phyloP scores from a whole-genome alignment of 2,888 invertebrate species.

The Cloeon dipterum region DNA sequence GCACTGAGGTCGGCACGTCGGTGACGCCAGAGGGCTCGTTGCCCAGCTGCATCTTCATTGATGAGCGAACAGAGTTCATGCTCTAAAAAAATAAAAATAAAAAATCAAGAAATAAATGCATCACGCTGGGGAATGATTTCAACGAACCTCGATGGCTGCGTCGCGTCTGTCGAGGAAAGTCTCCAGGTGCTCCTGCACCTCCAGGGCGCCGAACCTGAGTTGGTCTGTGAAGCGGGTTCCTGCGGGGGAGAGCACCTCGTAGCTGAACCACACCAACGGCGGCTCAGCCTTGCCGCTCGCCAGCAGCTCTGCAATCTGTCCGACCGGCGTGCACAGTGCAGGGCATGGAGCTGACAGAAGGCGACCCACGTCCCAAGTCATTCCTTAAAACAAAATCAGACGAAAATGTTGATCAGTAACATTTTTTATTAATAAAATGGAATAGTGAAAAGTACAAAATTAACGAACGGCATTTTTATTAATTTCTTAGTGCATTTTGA shows the following conservation, averaged over 20 bases:
- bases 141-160: slow-evolving; percentile 52
- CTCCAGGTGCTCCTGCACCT: slow-evolving; percentile 87
- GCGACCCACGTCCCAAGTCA: slow-evolving; percentile 12
- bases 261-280: slow-evolving; percentile 71
- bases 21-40: slow-evolving; percentile 24
- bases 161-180: slow-evolving; percentile 84
- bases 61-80: slow-evolving; percentile 59
- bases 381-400: too few relatives aligned
- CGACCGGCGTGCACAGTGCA: slow-evolving; percentile 24
- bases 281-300: slow-evolving; percentile 37
- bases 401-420: too few relatives aligned
- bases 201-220: slow-evolving; percentile 68
- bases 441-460: too few relatives aligned
- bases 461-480: too few relatives aligned
- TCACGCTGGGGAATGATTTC: background rate
- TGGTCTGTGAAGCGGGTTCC: slow-evolving; percentile 49
- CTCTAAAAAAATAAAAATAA: slow-evolving; percentile 25
- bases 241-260: slow-evolving; percentile 42
- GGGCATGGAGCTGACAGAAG: slow-evolving; percentile 10
- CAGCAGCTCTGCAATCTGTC: slow-evolving; percentile 29
- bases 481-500: too few relatives aligned
- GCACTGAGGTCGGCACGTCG: slow-evolving; percentile 15
- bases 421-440: too few relatives aligned
- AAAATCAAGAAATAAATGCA: background rate
- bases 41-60: slow-evolving; percentile 49